Percentiles rank a stretch among this genome's conserved stretches.
Evolutionary conservation across 2,888 invertebrate species (phyloP).

Genomic region (Brachylomia viminalis): DNA sequence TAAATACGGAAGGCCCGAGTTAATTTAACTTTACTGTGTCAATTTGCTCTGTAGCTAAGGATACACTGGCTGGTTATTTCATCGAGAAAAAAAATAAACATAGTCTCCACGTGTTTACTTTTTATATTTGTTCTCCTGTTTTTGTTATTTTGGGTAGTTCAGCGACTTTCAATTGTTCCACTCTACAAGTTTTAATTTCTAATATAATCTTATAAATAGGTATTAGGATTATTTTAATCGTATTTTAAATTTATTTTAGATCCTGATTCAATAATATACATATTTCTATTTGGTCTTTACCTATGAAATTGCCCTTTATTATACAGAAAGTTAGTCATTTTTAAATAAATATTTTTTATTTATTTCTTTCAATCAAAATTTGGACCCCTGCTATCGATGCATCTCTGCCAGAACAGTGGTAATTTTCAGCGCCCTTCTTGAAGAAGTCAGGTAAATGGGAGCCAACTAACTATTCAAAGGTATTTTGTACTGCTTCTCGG

Average conservation of each 20-base stretch:
- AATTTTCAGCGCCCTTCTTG: no score
- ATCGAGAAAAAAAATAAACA: background rate
- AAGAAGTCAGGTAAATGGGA: no score
- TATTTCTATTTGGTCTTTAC: no score
- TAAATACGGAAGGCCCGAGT: constrained; percentile 1
- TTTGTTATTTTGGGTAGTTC: background rate
- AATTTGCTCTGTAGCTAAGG: background rate
- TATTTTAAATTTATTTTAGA: background rate
- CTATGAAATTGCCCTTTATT: no score
- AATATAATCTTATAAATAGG: no score
- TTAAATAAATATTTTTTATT: no score
- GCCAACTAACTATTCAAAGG: no score
- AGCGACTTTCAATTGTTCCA: background rate
- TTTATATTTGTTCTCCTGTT: background rate
- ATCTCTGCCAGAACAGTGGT: no score
- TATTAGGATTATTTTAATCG: background rate
- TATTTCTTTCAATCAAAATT: no score
- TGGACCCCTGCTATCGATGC: no score
- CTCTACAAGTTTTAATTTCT: background rate
- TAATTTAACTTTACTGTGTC: constrained; percentile 10
- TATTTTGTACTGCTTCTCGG: no score
- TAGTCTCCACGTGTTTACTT: background rate
- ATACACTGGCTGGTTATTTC: constrained; percentile 2
- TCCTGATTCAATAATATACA: background rate
- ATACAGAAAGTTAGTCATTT: no score